phyloP scores from a whole-genome alignment of 2,888 invertebrate genomes.

The Watsonalla binaria region DNA sequence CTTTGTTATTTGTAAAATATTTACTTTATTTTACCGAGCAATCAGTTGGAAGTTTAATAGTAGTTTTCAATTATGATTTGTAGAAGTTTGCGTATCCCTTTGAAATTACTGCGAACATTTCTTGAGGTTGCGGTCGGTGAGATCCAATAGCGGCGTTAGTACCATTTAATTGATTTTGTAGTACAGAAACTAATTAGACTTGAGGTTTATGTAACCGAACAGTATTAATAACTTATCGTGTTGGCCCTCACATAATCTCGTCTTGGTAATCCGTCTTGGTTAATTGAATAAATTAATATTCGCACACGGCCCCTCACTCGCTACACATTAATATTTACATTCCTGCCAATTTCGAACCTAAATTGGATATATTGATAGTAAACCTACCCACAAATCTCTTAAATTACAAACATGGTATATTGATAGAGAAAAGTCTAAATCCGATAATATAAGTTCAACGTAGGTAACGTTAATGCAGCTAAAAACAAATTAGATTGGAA shows the following conservation, averaged over 20 bases:
- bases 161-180: slow-evolving; percentile 74
- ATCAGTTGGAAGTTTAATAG: slow-evolving; percentile 17
- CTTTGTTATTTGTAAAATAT: slow-evolving; percentile 9
- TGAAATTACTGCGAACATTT: slow-evolving; percentile 54
- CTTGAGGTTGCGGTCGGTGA: slow-evolving; percentile 56
- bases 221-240: slow-evolving; percentile 64
- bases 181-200: slow-evolving; percentile 73
- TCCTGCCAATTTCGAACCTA: background rate
- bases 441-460: too few species aligned
- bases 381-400: background rate
- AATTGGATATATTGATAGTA: background rate
- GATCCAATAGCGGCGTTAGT: slow-evolving; percentile 54
- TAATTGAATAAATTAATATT: slow-evolving; percentile 46
- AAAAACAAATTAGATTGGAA: too few species aligned
- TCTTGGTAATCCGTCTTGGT: slow-evolving; percentile 43
- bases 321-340: slow-evolving; percentile 1
- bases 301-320: slow-evolving; percentile 8
- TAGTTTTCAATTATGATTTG: slow-evolving; percentile 40
- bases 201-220: slow-evolving; percentile 69
- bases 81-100: slow-evolving; percentile 49
- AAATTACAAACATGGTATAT: too few species aligned
- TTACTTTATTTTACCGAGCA: slow-evolving; percentile 14
- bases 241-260: slow-evolving; percentile 53
- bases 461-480: too few species aligned
- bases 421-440: too few species aligned